Percentiles rank a stretch among this genome's conserved stretches.
Conservation (phyloP, 2,888 invertebrate species). For the Ochropleura leucogaster region DNA sequence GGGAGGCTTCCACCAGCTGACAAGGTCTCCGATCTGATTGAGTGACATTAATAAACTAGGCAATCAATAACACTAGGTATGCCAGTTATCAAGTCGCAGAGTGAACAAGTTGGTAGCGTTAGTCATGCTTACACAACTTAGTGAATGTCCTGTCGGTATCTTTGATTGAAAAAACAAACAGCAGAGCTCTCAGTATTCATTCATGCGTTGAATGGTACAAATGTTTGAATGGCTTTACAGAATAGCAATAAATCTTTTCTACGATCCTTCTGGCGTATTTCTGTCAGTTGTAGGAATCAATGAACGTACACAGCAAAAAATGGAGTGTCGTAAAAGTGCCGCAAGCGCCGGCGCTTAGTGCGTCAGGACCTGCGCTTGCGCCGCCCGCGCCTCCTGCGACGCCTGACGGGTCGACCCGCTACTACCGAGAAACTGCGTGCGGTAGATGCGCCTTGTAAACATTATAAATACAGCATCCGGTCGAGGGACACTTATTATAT, state of each 20-base stretch:
- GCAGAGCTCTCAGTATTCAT: conserved; percentile 32
- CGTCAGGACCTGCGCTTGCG: conserved; percentile 9
- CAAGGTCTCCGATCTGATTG: background rate
- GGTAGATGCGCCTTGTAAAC: conserved; percentile 7
- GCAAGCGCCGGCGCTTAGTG: conserved; percentile 53
- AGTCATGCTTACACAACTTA: conserved; percentile 20
- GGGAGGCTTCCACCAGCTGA: background rate
- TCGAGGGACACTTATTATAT: background rate
- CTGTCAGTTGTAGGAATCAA: conserved; percentile 45
- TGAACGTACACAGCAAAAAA: conserved; percentile 35
- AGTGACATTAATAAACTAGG: background rate
- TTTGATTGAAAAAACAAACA: conserved; percentile 22
- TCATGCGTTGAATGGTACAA: conserved; percentile 34
- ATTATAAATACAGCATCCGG: conserved; percentile 34
- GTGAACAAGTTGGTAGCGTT: background rate
- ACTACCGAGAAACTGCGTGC: conserved; percentile 49
- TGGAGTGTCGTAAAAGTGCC: conserved; percentile 21
- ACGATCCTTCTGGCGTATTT: conserved; percentile 28
- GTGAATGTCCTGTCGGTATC: conserved; percentile 3
- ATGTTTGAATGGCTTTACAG: conserved; percentile 21
- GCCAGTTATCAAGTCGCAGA: background rate
- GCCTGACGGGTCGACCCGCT: background rate
- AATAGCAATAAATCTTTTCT: conserved; percentile 9
- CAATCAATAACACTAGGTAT: background rate
- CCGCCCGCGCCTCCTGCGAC: background rate